phyloP scores from a whole-genome alignment of 2,797 vertebrate species.

The Pristis pectinata region DNA sequence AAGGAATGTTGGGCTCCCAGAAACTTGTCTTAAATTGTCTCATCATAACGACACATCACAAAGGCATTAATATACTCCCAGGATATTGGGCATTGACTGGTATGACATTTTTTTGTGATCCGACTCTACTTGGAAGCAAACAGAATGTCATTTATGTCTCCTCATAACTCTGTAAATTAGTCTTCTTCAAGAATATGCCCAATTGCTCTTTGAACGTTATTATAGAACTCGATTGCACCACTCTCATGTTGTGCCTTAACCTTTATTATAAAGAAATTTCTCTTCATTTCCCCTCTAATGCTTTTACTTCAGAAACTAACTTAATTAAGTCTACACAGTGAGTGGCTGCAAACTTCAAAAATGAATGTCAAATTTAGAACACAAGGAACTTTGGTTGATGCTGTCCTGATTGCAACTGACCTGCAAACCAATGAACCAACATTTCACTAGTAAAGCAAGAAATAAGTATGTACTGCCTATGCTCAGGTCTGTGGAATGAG shows the following conservation, averaged over 20 bases:
- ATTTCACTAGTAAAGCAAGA: background rate
- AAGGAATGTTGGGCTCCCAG: no score
- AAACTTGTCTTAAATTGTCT: background rate
- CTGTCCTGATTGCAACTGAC: background rate
- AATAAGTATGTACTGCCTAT: background rate
- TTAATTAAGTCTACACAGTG: background rate
- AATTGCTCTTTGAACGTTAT: background rate
- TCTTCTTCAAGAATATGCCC: background rate
- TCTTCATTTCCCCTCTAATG: background rate
- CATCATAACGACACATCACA: background rate
- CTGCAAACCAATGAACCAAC: background rate
- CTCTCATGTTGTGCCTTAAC: background rate
- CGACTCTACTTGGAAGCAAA: background rate
- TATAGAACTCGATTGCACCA: background rate
- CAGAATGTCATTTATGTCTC: background rate
- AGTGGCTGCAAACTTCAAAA: background rate
- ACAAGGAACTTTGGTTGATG: background rate
- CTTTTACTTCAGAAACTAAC: background rate
- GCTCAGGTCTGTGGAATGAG: background rate
- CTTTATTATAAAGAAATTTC: background rate
- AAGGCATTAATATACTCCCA: background rate
- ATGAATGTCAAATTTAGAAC: background rate
- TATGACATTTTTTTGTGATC: background rate
- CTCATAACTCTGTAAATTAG: background rate
- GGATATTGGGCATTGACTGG: background rate